Percentiles rank a stretch among this genome's conserved stretches.
Evolutionary conservation across 2,888 invertebrate species (phyloP).

Genomic region (Lochmaea crataegi): DNA sequence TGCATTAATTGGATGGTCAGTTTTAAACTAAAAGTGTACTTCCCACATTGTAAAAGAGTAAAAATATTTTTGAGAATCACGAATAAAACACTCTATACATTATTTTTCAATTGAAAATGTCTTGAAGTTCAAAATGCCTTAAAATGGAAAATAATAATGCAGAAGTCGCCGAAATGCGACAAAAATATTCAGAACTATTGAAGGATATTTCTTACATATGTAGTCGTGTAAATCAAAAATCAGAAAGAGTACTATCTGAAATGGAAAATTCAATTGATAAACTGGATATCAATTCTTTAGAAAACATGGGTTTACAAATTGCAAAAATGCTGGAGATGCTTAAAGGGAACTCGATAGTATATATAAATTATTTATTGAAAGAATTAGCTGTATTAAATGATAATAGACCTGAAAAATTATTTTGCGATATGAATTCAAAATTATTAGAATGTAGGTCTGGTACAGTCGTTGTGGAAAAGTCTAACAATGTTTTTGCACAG

Average conservation of each 20-base stretch:
- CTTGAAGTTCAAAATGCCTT: no score
- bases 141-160: constrained; percentile 1
- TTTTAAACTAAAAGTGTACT: no score
- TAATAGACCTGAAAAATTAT: constrained; percentile 11
- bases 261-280: not conserved
- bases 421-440: constrained; percentile 24
- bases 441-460: constrained; percentile 20
- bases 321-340: constrained; percentile 18
- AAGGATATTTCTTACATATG: constrained; percentile 22
- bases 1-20: no score
- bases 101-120: no score
- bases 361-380: constrained; percentile 21
- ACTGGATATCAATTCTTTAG: constrained; percentile 5
- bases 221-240: not conserved
- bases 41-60: no score
- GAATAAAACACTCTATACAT: no score
- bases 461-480: not conserved
- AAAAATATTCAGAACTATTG: constrained; percentile 12
- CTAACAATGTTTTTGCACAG: constrained; percentile 1
- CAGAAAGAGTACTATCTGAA: constrained; percentile 1
- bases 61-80: no score
- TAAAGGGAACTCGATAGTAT: constrained; percentile 24
- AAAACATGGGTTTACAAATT: constrained; percentile 26
- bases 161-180: constrained; percentile 4
- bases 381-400: constrained; percentile 19